These are phyloP conservation scores for Sebastes trivittatus DNA, from an alignment of 2,797 vertebrate species.

Conservation along the genomic window DNA sequence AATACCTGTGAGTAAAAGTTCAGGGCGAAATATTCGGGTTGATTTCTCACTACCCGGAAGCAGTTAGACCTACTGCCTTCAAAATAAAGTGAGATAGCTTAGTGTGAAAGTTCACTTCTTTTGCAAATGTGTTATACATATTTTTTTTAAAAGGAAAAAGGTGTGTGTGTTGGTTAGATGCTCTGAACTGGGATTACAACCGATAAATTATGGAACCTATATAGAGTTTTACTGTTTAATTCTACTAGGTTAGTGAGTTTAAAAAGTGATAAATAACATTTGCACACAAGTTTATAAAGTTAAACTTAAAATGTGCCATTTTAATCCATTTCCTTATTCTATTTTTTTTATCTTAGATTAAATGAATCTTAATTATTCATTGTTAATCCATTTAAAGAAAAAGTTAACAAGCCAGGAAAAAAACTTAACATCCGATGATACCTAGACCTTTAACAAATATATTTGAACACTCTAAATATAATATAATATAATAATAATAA, in stretches of 20 bases:
- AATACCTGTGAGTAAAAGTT: not conserved
- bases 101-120: not conserved
- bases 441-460: not conserved
- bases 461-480: not conserved
- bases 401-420: not conserved
- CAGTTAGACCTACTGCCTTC: not conserved
- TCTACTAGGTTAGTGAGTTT: not conserved
- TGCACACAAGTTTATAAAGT: not conserved
- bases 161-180: not conserved
- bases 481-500: no score
- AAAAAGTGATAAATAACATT: not conserved
- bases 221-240: not conserved
- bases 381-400: no score
- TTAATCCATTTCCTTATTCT: not conserved
- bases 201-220: not conserved
- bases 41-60: not conserved
- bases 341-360: not conserved
- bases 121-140: not conserved
- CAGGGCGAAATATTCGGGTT: accelerated
- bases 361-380: not conserved
- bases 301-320: not conserved
- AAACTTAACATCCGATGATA: not conserved
- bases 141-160: not conserved
- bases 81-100: not conserved
- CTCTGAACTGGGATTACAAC: not conserved